Conservation (phyloP, 2,113 vertebrate genomes). For the Glaucomys volans region DNA sequence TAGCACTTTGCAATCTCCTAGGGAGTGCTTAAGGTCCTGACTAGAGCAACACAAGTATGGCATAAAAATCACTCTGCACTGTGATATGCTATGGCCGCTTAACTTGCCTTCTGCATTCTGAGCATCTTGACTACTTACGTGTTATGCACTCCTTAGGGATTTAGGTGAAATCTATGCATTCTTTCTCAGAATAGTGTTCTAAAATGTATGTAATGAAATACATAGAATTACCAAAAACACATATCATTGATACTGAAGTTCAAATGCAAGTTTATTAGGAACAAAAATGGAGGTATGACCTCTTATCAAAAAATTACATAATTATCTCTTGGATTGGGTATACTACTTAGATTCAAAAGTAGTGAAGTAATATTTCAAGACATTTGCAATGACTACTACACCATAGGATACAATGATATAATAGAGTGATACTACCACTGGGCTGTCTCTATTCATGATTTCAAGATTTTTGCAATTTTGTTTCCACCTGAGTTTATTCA, state of each 20-base stretch:
- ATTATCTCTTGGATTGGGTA: not conserved
- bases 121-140: not conserved
- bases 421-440: not conserved
- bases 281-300: not conserved
- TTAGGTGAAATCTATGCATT: constrained; percentile 3
- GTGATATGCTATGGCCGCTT: not conserved
- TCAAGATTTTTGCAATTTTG: not conserved
- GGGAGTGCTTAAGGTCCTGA: not conserved
- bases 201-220: not conserved
- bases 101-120: not conserved
- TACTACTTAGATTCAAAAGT: not conserved
- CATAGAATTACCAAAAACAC: not conserved
- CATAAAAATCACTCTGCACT: not conserved
- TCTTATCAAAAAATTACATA: not conserved
- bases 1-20: not conserved
- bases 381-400: not conserved
- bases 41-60: not conserved
- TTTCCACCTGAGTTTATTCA: not conserved
- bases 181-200: not conserved
- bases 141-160: not conserved
- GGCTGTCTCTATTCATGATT: not conserved
- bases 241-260: not conserved
- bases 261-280: not conserved
- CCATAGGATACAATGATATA: not conserved
- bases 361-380: not conserved